phyloP scores from a whole-genome alignment of 2,797 vertebrate genomes.

The Megaceryle alcyon region DNA sequence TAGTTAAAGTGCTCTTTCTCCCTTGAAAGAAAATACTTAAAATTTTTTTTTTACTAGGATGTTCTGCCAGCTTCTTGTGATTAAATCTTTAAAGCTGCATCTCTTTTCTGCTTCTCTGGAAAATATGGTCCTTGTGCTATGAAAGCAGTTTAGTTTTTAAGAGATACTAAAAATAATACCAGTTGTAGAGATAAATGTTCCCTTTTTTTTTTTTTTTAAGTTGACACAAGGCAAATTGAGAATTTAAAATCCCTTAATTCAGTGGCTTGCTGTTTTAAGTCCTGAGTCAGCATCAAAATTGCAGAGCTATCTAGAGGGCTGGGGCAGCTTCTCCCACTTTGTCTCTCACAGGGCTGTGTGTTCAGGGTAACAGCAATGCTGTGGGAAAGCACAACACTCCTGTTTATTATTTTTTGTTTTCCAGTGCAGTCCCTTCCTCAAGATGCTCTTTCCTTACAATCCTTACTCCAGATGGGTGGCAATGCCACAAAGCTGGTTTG shows the following conservation, averaged over 20 bases:
- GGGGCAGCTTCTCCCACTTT: neutral
- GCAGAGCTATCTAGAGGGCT: neutral
- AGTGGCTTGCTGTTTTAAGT: neutral
- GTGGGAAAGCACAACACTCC: neutral
- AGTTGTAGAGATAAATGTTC: neutral
- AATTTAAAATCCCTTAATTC: neutral
- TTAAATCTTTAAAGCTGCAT: neutral
- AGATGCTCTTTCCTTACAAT: neutral
- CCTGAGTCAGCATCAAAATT: constrained; percentile 4
- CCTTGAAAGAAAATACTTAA: neutral
- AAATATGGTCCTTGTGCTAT: neutral
- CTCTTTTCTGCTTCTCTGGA: neutral
- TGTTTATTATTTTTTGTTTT: neutral
- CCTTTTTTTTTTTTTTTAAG: neutral
- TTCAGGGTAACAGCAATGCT: neutral
- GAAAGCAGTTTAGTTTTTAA: neutral
- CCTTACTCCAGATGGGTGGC: neutral
- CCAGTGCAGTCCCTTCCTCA: neutral
- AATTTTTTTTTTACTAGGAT: neutral
- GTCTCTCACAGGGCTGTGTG: neutral
- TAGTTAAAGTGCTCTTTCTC: neutral
- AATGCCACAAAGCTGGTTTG: neutral
- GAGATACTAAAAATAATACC: neutral
- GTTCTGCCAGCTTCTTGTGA: neutral
- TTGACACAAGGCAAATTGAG: neutral